Evolutionary conservation across 2,888 invertebrate genomes (phyloP).

Genomic region (Sycophila texana): DNA sequence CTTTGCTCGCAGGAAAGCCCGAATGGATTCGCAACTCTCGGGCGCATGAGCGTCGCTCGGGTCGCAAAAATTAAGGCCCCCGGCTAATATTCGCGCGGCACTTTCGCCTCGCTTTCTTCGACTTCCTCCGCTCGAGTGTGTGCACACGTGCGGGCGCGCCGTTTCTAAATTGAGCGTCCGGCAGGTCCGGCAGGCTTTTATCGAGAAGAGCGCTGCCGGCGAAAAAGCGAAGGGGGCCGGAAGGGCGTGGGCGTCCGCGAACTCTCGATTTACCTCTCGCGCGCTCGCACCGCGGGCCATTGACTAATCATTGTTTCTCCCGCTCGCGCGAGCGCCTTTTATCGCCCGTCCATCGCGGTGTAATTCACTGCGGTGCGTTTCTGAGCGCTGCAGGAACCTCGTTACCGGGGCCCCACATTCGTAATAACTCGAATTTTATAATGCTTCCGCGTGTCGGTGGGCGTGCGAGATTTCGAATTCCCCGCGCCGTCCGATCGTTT

Average conservation of each 20-base stretch:
- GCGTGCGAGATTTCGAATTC: no score
- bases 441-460: no score
- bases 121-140: conserved; percentile 12
- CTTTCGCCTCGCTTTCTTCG: conserved; percentile 41
- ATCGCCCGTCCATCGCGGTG: background rate
- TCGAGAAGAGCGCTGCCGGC: conserved; percentile 10
- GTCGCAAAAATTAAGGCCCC: background rate
- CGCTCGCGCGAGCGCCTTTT: background rate
- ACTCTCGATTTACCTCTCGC: conserved; percentile 5
- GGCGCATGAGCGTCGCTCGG: conserved; percentile 10
- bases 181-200: background rate
- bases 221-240: conserved; percentile 27
- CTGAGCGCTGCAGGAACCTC: no score
- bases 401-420: no score
- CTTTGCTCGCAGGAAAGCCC: conserved; percentile 7
- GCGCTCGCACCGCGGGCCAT: conserved; percentile 1
- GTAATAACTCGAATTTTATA: no score
- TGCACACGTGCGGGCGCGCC: background rate
- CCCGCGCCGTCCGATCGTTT: no score
- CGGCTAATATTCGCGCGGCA: conserved; percentile 5
- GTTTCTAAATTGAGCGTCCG: conserved; percentile 26
- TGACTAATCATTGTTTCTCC: conserved; percentile 25
- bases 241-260: conserved; percentile 29
- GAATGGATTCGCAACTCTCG: conserved; percentile 18
- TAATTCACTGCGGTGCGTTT: background rate